These are phyloP conservation scores for Vimba vimba DNA, from an alignment of 2,113 vertebrate species.

Conservation along the genomic window DNA sequence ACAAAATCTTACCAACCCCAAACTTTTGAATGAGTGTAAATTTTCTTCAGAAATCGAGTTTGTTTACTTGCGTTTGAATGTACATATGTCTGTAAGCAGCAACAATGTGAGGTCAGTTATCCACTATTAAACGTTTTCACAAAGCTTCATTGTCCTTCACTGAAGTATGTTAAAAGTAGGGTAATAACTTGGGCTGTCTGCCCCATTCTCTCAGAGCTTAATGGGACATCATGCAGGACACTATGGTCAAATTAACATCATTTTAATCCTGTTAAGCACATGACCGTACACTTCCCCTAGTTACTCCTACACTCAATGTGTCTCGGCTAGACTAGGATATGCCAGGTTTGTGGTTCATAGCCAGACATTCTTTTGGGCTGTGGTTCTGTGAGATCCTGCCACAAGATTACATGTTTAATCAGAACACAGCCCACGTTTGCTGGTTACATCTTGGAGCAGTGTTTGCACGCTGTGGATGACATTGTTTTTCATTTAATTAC, in stretches of 20 bases:
- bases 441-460: background rate
- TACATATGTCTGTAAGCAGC: background rate
- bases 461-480: background rate
- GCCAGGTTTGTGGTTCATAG: conserved; percentile 11
- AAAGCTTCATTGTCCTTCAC: conserved; percentile 9
- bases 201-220: background rate
- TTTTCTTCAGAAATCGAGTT: background rate
- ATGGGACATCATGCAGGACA: background rate
- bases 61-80: background rate
- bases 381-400: background rate
- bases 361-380: conserved; percentile 46
- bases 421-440: conserved; percentile 15
- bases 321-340: conserved; percentile 8
- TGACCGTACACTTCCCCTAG: background rate
- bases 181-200: background rate
- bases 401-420: conserved; percentile 27
- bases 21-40: background rate
- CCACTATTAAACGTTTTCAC: background rate
- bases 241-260: background rate
- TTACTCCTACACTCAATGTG: background rate
- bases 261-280: conserved; percentile 18
- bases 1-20: background rate
- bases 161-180: conserved; percentile 1
- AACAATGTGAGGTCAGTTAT: background rate
- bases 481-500: conserved; percentile 8